Percentiles rank a stretch among this genome's conserved stretches.
Conservation (phyloP, 2,888 invertebrate species). For the Aquatica leii region DNA sequence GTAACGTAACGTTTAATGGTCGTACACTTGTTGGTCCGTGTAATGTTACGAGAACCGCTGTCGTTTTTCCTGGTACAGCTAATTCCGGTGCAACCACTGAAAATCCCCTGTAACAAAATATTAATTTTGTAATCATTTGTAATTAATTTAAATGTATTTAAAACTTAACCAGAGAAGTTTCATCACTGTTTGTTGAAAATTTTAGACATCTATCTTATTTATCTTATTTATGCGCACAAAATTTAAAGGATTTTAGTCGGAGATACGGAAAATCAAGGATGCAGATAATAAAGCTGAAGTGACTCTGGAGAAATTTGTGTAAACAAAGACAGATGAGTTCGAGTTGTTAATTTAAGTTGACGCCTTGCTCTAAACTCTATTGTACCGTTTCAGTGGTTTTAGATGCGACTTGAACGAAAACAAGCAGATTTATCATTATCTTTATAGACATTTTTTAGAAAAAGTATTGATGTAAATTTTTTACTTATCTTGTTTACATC, state of each 20-base stretch:
- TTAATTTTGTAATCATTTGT: no score
- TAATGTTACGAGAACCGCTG: conserved; percentile 70
- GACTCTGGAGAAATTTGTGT: conserved; percentile 32
- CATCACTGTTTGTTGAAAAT: no score
- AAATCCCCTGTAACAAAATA: conserved; percentile 65
- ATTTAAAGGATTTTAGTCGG: conserved; percentile 1
- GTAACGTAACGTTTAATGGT: conserved; percentile 69
- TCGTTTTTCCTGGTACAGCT: conserved; percentile 72
- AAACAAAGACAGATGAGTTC: conserved; percentile 35
- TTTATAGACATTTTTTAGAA: no score
- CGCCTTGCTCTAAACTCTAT: conserved; percentile 19
- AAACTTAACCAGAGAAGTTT: no score
- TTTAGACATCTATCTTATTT: neutral
- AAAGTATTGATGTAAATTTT: no score
- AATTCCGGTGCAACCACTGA: conserved; percentile 73
- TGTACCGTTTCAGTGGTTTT: conserved; percentile 12
- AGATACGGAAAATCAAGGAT: conserved; percentile 24
- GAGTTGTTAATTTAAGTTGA: conserved; percentile 33
- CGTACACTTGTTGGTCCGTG: conserved; percentile 63
- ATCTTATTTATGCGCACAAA: conserved; percentile 7
- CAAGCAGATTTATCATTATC: neutral
- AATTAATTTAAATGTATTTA: no score
- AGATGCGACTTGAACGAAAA: conserved; percentile 1
- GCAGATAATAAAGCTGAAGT: conserved; percentile 29
- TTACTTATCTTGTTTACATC: no score